phyloP scores from a whole-genome alignment of 1,140 invertebrate genomes.

The Cherax destructor region DNA sequence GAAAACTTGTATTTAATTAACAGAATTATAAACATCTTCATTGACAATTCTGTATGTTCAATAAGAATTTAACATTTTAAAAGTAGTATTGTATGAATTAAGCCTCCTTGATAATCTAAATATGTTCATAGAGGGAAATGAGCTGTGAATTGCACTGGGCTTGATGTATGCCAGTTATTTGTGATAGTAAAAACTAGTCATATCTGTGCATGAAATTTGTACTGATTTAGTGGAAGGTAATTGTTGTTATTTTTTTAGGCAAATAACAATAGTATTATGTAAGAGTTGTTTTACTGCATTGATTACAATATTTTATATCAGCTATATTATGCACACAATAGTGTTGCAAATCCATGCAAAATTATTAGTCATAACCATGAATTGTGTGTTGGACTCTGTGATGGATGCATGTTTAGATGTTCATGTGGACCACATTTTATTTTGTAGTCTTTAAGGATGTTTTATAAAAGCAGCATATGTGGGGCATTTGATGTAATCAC shows the following conservation, averaged over 20 bases:
- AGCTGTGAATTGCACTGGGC: background rate
- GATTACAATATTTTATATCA: no score
- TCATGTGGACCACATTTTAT: conserved; percentile 1
- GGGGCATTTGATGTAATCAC: conserved; percentile 36
- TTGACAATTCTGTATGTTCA: background rate
- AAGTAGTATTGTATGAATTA: background rate
- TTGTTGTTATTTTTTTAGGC: background rate
- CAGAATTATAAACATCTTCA: background rate
- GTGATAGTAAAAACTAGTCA: background rate
- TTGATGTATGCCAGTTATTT: background rate
- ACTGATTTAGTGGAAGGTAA: background rate
- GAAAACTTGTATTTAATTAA: no score
- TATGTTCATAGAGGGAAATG: background rate
- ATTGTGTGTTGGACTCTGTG: background rate
- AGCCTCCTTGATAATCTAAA: background rate
- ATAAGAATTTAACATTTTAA: background rate
- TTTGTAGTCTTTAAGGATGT: background rate
- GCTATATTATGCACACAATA: background rate
- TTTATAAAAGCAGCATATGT: conserved; percentile 11
- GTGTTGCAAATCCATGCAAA: background rate
- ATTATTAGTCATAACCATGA: background rate
- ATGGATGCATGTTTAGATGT: background rate
- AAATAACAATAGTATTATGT: background rate
- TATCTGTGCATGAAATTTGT: background rate
- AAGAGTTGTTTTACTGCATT: no score